phyloP scores from a whole-genome alignment of 2,888 invertebrate genomes.

The Cryptocheilus praepositus region DNA sequence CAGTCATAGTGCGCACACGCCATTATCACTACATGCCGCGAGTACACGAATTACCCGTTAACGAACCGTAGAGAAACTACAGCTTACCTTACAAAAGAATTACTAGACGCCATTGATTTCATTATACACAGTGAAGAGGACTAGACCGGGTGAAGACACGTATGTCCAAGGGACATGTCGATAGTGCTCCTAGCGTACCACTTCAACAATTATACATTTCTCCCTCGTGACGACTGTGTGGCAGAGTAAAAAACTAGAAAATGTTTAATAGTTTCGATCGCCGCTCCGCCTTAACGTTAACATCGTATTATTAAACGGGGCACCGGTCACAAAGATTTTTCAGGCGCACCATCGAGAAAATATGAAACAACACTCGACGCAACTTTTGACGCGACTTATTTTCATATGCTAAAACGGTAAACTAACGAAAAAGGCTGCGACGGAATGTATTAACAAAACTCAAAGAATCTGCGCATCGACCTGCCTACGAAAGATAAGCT shows the following conservation, averaged over 20 bases:
- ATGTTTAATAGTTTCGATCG: conserved; percentile 8
- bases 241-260: conserved; percentile 53
- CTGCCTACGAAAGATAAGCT: conserved; percentile 30
- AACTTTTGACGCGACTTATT: too few species aligned
- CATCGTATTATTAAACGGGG: too few species aligned
- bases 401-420: too few species aligned
- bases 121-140: conserved; percentile 60
- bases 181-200: conserved; percentile 21
- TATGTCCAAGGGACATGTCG: conserved; percentile 22
- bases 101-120: conserved; percentile 46
- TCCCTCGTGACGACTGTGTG: conserved; percentile 30
- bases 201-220: conserved; percentile 15
- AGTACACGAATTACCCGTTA: conserved; percentile 12
- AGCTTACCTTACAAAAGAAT: conserved; percentile 28
- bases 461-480: conserved; percentile 5
- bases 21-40: too few species aligned
- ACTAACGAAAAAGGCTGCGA: too few species aligned
- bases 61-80: conserved; percentile 46
- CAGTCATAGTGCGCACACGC: too few species aligned
- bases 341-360: too few species aligned
- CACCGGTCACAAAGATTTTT: too few species aligned
- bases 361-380: too few species aligned
- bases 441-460: too few species aligned
- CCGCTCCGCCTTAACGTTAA: too few species aligned
- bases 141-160: conserved; percentile 51